phyloP scores from a whole-genome alignment of 2,888 invertebrate species.

The Hyposoter dolosus region DNA sequence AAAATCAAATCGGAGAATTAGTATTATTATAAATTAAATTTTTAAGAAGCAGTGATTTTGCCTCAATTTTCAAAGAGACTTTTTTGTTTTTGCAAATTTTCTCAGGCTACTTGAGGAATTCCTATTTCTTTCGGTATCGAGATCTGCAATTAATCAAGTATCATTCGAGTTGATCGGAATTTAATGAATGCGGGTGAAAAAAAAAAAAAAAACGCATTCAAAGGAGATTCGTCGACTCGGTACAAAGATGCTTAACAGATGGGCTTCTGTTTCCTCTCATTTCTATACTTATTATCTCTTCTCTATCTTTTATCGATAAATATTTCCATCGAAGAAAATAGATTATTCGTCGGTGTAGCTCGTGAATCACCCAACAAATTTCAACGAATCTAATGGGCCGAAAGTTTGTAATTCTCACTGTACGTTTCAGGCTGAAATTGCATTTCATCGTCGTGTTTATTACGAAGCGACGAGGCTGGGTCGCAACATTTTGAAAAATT shows the following conservation, averaged over 20 bases:
- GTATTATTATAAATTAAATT: background rate
- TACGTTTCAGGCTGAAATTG: too few species aligned
- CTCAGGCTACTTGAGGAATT: background rate
- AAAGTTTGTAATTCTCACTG: too few species aligned
- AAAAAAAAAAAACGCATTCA: slow-evolving; percentile 28
- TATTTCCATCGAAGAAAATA: background rate
- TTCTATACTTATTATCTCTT: slow-evolving; percentile 13
- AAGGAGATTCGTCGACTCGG: slow-evolving; percentile 45
- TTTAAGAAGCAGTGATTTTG: background rate
- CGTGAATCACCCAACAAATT: too few species aligned
- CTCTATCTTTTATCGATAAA: background rate
- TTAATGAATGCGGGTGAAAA: slow-evolving; percentile 1
- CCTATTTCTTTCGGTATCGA: background rate
- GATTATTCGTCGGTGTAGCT: background rate
- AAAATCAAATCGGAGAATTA: background rate
- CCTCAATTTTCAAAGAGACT: background rate
- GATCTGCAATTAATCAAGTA: slow-evolving; percentile 43
- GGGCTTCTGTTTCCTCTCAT: slow-evolving; percentile 41
- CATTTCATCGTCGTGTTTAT: too few species aligned
- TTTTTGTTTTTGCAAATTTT: background rate
- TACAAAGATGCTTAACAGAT: slow-evolving; percentile 61
- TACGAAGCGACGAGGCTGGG: too few species aligned
- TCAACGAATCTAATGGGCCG: too few species aligned
- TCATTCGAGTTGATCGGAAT: slow-evolving; percentile 28
- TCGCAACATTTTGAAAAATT: too few species aligned